These are phyloP conservation scores for Alloscopus bannaensis DNA, from an alignment of 2,888 invertebrate genomes.

Conservation along the genomic window DNA sequence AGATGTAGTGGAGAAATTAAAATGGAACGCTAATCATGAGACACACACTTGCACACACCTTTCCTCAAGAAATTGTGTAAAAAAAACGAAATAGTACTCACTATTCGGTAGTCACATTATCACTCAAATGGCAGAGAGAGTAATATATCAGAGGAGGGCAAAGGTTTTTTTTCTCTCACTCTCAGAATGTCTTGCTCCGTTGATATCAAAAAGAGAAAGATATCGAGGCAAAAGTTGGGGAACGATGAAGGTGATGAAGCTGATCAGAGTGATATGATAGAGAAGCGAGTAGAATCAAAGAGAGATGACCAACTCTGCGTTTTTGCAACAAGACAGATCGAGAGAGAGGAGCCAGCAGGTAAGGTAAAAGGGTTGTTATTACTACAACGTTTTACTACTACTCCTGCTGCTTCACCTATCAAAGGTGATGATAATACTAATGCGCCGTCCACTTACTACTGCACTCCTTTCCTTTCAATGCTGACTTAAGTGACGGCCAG, in stretches of 20 bases:
- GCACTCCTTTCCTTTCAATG: neutral
- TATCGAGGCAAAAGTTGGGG: slow-evolving; percentile 8
- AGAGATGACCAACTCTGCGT: neutral
- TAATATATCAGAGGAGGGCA: slow-evolving; percentile 4
- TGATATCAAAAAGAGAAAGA: neutral
- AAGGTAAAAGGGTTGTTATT: slow-evolving; percentile 23
- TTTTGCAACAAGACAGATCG: neutral
- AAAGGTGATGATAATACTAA: slow-evolving; percentile 30
- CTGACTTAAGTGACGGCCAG: neutral
- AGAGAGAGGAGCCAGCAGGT: slow-evolving; percentile 10
- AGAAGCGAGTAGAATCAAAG: slow-evolving; percentile 26
- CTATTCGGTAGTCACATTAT: no score
- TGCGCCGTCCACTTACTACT: slow-evolving; percentile 1
- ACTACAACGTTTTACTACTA: slow-evolving; percentile 30
- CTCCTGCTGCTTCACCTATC: slow-evolving; percentile 28
- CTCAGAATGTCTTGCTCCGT: neutral
- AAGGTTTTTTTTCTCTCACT: slow-evolving; percentile 31
- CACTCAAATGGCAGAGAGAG: no score
- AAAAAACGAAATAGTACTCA: no score
- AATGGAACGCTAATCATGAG: neutral
- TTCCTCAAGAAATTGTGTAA: no score
- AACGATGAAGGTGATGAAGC: slow-evolving; percentile 51
- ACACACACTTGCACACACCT: no score
- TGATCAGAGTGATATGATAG: slow-evolving; percentile 43
- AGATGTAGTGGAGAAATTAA: slow-evolving; percentile 21